Conservation (phyloP, 2,888 invertebrate species). For the Troides oblongomaculatus region DNA sequence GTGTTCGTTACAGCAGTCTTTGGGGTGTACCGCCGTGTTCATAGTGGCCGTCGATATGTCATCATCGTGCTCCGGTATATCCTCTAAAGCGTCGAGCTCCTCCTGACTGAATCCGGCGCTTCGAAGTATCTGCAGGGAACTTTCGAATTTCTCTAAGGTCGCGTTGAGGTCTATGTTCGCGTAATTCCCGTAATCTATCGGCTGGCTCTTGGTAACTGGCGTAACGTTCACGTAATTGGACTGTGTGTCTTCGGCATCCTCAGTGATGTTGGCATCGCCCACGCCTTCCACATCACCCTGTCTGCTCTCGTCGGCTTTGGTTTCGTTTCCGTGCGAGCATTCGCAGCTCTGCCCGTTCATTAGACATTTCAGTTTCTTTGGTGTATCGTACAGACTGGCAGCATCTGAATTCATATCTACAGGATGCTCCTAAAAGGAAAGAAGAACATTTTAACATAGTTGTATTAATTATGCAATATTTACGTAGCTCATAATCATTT, state of each 20-base stretch:
- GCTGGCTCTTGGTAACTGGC: slow-evolving; percentile 55
- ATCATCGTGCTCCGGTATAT: slow-evolving; percentile 70
- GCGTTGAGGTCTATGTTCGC: slow-evolving; percentile 89
- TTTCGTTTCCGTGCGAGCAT: slow-evolving; percentile 77
- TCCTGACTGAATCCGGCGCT: slow-evolving; percentile 81
- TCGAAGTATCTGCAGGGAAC: slow-evolving; percentile 83
- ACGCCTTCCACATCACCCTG: slow-evolving; percentile 35
- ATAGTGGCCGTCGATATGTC: slow-evolving; percentile 67
- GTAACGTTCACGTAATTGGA: slow-evolving; percentile 78
- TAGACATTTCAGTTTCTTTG: slow-evolving; percentile 86
- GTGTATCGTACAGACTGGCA: slow-evolving; percentile 85
- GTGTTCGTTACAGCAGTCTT: slow-evolving; percentile 65
- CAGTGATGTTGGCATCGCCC: slow-evolving; percentile 47
- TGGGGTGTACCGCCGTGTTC: slow-evolving; percentile 62
- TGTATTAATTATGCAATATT: too few relatives aligned
- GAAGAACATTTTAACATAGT: background rate
- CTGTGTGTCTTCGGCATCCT: slow-evolving; percentile 56
- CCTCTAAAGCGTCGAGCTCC: slow-evolving; percentile 74
- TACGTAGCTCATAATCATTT: too few relatives aligned
- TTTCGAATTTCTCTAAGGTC: slow-evolving; percentile 88
- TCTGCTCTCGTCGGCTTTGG: slow-evolving; percentile 74
- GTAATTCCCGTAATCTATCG: slow-evolving; percentile 79
- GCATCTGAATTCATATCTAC: slow-evolving; percentile 54
- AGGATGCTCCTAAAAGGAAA: slow-evolving; percentile 64
- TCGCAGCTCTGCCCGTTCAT: slow-evolving; percentile 79